These are phyloP conservation scores for Tachystola acroxantha DNA, from an alignment of 2,888 invertebrate species.

Conservation along the genomic window DNA sequence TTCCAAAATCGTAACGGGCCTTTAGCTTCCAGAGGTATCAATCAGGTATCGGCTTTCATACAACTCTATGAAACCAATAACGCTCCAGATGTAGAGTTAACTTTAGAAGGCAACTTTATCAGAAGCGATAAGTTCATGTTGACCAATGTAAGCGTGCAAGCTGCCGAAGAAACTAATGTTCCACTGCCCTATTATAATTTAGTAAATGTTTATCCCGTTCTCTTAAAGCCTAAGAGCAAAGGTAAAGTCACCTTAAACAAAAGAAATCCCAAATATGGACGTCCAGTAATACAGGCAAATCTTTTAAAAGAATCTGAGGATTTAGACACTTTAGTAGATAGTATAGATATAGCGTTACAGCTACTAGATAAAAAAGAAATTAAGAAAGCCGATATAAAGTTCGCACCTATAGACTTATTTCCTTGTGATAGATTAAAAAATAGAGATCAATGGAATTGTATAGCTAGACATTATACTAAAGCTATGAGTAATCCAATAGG, in stretches of 20 bases:
- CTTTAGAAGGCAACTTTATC: conserved; percentile 63
- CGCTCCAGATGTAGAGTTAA: conserved; percentile 63
- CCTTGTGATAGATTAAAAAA: conserved; percentile 63
- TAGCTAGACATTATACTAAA: conserved; percentile 68
- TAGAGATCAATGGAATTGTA: conserved; percentile 71
- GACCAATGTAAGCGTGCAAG: conserved; percentile 59
- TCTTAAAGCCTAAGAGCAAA: conserved; percentile 64
- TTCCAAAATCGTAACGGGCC: conserved; percentile 59
- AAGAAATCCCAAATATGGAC: conserved; percentile 65
- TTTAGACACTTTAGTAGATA: conserved; percentile 61
- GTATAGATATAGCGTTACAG: conserved; percentile 66
- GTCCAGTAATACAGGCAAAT: conserved; percentile 67
- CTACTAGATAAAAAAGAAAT: conserved; percentile 65
- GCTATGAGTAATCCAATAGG: conserved; percentile 66
- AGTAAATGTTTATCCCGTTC: conserved; percentile 58
- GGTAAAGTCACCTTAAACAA: conserved; percentile 64
- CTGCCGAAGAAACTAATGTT: conserved; percentile 56
- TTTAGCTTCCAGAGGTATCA: conserved; percentile 64
- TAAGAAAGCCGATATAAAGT: conserved; percentile 61
- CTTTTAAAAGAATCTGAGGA: conserved; percentile 66
- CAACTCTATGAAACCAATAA: conserved; percentile 63
- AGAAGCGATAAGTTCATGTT: conserved; percentile 70
- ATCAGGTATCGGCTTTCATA: conserved; percentile 64
- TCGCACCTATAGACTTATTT: conserved; percentile 63
- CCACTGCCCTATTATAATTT: conserved; percentile 68